Base-by-base conservation (phyloP, 2,888 invertebrate species). In the Pyrgus malvae region DNA sequence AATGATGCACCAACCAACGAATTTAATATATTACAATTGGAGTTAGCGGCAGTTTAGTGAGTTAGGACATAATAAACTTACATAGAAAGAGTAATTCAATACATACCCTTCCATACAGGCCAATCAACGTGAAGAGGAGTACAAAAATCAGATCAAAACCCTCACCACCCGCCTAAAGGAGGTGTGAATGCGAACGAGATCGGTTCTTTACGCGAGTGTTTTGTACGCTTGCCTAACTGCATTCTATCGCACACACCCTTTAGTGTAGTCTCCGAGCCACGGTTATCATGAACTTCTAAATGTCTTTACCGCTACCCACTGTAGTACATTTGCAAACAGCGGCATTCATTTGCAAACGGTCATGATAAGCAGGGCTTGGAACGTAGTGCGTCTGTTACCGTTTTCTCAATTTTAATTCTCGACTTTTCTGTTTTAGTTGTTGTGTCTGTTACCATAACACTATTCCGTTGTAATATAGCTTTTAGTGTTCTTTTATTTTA, bases 101-200 rank as follows among this genome's bases (percentile, higher is more conserved):
- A 48, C 69, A 66, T 74, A 70, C 68, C 64, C 67, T 88, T 87
- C 70, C 66, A 78, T 68, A 77, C 87, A 99, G 98, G 98, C 99
- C 92, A 98, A 98, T 93, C 98, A 98, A 94, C 97, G 98, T 83
- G 99, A 99, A 92, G 98, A 99, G 93, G 98, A 98, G 91, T 99
- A 98, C 96, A 98, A 99, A 94, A 97, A 98, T 92, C 98, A 98
- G 94, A 98, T 99, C 95, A 98, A 99, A 95, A 97, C 96, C 91
- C 94, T 98, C 91, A 97, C 97, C 91, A 96, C 97, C 92, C 97
- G 98, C 92, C 97, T 99, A 93, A 99, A 99, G 97, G 98, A 98
- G 98, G 98, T 99, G 95, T 91, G 91, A 90, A 71, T 70, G 66
- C 66, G 76, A 78, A 72, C 72, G 70, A 74, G 70, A 80, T 69